Evolutionary conservation across 2,888 invertebrate species (phyloP).

Genomic region (Ptychoptera contaminata): DNA sequence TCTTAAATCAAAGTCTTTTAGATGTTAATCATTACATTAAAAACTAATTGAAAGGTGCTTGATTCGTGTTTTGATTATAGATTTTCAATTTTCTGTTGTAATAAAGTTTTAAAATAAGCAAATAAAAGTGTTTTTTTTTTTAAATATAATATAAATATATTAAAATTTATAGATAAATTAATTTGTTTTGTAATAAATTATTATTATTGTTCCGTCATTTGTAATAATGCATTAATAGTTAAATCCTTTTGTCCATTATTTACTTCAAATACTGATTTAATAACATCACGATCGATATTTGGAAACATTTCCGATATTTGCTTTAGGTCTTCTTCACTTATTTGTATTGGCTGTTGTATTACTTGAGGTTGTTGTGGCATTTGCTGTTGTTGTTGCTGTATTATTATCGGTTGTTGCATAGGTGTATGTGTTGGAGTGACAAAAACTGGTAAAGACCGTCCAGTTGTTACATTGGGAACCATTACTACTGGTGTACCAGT

Average conservation of each 20-base stretch:
- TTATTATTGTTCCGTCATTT: slow-evolving; percentile 50
- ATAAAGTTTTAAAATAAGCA: too few relatives aligned
- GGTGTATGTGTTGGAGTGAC: slow-evolving; percentile 23
- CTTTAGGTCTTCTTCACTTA: slow-evolving; percentile 46
- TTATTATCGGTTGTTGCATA: slow-evolving; percentile 12
- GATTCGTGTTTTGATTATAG: too few relatives aligned
- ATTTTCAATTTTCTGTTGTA: too few relatives aligned
- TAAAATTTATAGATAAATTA: too few relatives aligned
- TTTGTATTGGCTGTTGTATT: slow-evolving; percentile 16
- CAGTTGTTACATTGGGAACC: slow-evolving; percentile 38
- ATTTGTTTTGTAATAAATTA: too few relatives aligned
- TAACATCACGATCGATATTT: slow-evolving; percentile 81
- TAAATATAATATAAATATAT: too few relatives aligned
- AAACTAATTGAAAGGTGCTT: too few relatives aligned
- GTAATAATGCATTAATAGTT: slow-evolving; percentile 77
- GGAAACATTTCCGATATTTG: slow-evolving; percentile 89
- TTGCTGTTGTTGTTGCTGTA: slow-evolving; percentile 16
- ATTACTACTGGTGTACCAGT: slow-evolving; percentile 50
- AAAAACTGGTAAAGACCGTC: slow-evolving; percentile 22
- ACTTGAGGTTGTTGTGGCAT: slow-evolving; percentile 25
- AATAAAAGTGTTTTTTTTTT: too few relatives aligned
- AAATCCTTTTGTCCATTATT: slow-evolving; percentile 81
- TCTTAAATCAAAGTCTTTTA: too few relatives aligned
- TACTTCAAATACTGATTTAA: slow-evolving; percentile 78
- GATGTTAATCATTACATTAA: too few relatives aligned